Percentiles rank a stretch among this genome's conserved stretches.
phyloP scores from a whole-genome alignment of 2,113 vertebrate genomes.

The Neolamprologus sp. region DNA sequence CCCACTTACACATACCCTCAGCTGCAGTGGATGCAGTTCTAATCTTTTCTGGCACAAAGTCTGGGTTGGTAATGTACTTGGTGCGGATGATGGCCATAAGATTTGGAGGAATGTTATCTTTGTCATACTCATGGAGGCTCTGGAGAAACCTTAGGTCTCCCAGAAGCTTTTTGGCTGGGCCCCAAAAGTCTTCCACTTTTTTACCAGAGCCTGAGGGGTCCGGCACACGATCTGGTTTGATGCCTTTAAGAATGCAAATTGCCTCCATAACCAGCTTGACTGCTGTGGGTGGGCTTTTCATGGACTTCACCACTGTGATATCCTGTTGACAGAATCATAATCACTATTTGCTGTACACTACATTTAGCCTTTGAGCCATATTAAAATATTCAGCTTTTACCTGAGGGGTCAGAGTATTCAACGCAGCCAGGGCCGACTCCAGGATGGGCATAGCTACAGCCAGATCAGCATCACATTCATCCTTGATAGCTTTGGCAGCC shows the following conservation, averaged over 20 bases:
- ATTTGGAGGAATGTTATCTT: slow-evolving; percentile 81
- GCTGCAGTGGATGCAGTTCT: slow-evolving; percentile 85
- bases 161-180: slow-evolving; percentile 85
- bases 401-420: slow-evolving; percentile 83
- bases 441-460: slow-evolving; percentile 80
- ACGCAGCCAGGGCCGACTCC: slow-evolving; percentile 78
- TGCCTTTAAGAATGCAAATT: slow-evolving; percentile 87
- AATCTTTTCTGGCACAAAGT: slow-evolving; percentile 88
- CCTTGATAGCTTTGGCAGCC: slow-evolving; percentile 88
- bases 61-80: slow-evolving; percentile 85
- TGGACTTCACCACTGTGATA: slow-evolving; percentile 89
- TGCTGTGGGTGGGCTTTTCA: slow-evolving; percentile 86
- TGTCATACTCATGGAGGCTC: slow-evolving; percentile 87
- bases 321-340: slow-evolving; percentile 66
- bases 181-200: slow-evolving; percentile 90
- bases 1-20: slow-evolving; percentile 88
- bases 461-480: slow-evolving; percentile 87
- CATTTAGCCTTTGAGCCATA: not conserved
- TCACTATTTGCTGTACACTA: not conserved
- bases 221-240: slow-evolving; percentile 83
- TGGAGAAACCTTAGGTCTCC: slow-evolving; percentile 87
- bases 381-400: slow-evolving; percentile 45
- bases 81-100: slow-evolving; percentile 80
- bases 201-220: slow-evolving; percentile 82
- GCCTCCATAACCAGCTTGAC: slow-evolving; percentile 92